A percentile compares a stretch with the other conserved stretches of the same genome.
phyloP scores from a whole-genome alignment of 2,797 vertebrate species.

The Ambastaia sidthimunki region DNA sequence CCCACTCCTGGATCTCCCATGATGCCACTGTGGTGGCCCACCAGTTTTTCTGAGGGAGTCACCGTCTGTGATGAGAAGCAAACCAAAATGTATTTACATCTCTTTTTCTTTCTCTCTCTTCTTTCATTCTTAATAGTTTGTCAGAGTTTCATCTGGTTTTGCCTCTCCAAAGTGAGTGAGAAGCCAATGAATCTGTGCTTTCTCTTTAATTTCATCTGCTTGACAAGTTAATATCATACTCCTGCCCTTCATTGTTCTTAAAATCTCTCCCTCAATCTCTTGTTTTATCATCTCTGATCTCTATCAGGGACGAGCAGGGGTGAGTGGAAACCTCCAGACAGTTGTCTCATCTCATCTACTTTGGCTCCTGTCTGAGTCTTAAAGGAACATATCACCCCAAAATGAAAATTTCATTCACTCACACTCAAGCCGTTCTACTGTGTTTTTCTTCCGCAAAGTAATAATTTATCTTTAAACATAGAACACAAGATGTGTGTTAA shows the following conservation, averaged over 20 bases:
- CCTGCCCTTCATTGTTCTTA: background rate
- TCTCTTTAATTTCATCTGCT: constrained; percentile 11
- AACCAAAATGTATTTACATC: constrained; percentile 28
- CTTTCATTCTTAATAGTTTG: background rate
- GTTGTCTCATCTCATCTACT: background rate
- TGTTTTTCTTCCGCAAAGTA: too few species aligned
- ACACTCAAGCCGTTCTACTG: too few species aligned
- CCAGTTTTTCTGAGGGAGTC: constrained; percentile 51
- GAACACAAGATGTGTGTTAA: too few species aligned
- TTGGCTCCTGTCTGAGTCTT: background rate
- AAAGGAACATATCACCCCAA: background rate
- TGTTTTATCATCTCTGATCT: background rate
- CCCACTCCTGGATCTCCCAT: constrained; percentile 55
- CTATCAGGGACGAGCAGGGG: background rate
- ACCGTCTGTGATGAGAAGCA: constrained; percentile 34
- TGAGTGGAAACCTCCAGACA: background rate
- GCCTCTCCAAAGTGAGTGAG: background rate
- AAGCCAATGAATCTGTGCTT: background rate
- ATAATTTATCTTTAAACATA: too few species aligned
- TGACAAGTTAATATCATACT: constrained; percentile 21
- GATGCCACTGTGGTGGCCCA: constrained; percentile 45
- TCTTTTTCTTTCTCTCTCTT: background rate
- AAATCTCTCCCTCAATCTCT: background rate
- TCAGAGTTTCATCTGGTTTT: background rate
- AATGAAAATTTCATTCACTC: too few species aligned